Evolutionary conservation across 2,113 vertebrate species (phyloP).

Genomic region (Toxotes chatareus): DNA sequence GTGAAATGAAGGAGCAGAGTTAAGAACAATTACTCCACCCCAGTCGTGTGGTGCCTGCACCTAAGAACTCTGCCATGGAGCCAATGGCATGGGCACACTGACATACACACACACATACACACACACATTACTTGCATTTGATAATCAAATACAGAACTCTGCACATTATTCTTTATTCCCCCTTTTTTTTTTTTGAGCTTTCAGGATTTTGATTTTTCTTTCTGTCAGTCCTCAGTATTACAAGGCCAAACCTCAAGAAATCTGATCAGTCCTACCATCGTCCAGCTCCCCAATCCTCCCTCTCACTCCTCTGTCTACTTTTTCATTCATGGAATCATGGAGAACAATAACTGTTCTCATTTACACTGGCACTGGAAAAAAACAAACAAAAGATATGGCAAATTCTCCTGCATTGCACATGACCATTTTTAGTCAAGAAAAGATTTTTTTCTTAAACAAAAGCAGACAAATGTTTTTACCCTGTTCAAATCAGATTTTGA

Average conservation of each 20-base stretch:
- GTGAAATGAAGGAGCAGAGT: constrained; percentile 62
- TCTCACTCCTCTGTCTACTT: constrained; percentile 40
- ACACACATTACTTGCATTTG: constrained; percentile 10
- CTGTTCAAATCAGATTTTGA: neutral
- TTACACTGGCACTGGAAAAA: neutral
- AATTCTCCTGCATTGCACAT: neutral
- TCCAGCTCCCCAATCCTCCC: constrained; percentile 41
- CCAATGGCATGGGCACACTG: constrained; percentile 13
- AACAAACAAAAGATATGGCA: neutral
- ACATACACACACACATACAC: constrained; percentile 28
- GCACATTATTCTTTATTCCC: constrained; percentile 13
- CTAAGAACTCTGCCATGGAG: constrained; percentile 29
- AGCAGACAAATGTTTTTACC: constrained; percentile 15
- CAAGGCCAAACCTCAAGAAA: constrained; percentile 57
- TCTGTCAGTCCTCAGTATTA: constrained; percentile 20
- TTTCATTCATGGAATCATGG: constrained; percentile 47
- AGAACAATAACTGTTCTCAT: constrained; percentile 27
- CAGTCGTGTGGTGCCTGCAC: constrained; percentile 33
- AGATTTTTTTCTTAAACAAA: constrained; percentile 7
- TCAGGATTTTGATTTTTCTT: constrained; percentile 40
- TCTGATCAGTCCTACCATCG: constrained; percentile 26
- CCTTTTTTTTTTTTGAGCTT: constrained; percentile 31
- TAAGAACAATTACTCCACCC: constrained; percentile 61
- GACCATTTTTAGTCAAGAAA: constrained; percentile 4
- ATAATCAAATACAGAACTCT: constrained; percentile 27